Evolutionary conservation across 2,797 vertebrate species (phyloP).

Genomic region (Typhlichthys eigenmanni): DNA sequence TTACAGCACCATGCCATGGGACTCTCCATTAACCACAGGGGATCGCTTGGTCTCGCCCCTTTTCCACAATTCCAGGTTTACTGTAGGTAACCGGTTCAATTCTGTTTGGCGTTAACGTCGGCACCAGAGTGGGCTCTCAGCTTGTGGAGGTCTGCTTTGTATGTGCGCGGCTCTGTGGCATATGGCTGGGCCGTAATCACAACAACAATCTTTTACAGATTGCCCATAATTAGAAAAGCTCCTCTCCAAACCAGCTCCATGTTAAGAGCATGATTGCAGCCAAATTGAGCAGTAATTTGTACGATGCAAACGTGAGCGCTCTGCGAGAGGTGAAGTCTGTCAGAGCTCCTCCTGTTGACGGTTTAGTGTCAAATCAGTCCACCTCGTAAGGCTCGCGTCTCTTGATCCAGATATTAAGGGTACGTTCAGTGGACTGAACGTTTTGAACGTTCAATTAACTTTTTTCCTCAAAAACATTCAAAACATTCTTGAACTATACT

Average conservation of each 20-base stretch:
- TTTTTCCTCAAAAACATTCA: too few relatives aligned
- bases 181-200: constrained; percentile 73
- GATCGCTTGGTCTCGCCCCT: too few relatives aligned
- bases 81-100: too few relatives aligned
- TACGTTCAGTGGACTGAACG: too few relatives aligned
- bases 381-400: constrained; percentile 59
- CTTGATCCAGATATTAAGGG: constrained; percentile 13
- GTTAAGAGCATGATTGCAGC: constrained; percentile 80
- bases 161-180: constrained; percentile 56
- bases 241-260: constrained; percentile 76
- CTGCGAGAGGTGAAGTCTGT: constrained; percentile 63
- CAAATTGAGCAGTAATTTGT: constrained; percentile 79
- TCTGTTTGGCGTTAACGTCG: background rate
- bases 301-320: constrained; percentile 67
- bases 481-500: too few relatives aligned
- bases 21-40: constrained; percentile 11
- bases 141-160: constrained; percentile 53
- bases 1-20: constrained; percentile 49
- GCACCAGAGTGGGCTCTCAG: constrained; percentile 32
- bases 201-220: constrained; percentile 79
- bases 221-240: constrained; percentile 79
- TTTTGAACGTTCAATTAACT: too few relatives aligned
- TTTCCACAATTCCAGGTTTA: too few relatives aligned
- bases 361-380: constrained; percentile 74
- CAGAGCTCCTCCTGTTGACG: constrained; percentile 30